These are phyloP conservation scores for Poecilobothrus nobilitatus DNA, from an alignment of 2,888 invertebrate species.

Conservation along the genomic window DNA sequence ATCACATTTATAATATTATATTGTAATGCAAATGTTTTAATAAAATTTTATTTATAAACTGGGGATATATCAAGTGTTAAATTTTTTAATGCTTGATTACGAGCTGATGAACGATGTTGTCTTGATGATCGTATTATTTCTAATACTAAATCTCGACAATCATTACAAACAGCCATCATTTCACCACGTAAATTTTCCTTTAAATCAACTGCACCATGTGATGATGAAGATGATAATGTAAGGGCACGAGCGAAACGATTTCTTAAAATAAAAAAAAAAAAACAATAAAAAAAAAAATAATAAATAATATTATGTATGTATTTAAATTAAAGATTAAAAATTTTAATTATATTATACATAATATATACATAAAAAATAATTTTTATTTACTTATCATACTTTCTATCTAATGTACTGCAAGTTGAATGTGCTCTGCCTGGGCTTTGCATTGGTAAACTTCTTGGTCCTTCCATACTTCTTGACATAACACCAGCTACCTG, in stretches of 20 bases:
- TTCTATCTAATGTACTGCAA: constrained; percentile 49
- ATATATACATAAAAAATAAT: not conserved
- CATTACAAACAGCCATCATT: constrained; percentile 85
- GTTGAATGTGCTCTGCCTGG: constrained; percentile 43
- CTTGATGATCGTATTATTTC: constrained; percentile 87
- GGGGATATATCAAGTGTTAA: constrained; percentile 77
- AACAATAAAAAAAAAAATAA: not conserved
- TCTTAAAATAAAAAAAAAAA: constrained; percentile 39
- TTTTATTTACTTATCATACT: constrained; percentile 36
- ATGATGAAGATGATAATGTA: constrained; percentile 48
- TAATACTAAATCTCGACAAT: constrained; percentile 88
- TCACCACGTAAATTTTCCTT: constrained; percentile 63
- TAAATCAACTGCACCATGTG: constrained; percentile 43
- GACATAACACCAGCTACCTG: constrained; percentile 45
- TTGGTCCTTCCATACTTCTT: constrained; percentile 53
- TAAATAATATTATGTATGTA: not conserved
- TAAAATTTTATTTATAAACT: constrained; percentile 51
- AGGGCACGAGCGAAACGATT: constrained; percentile 55
- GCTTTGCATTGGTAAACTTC: constrained; percentile 47
- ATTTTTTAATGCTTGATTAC: constrained; percentile 72
- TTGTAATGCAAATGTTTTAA: no score
- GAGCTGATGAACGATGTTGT: constrained; percentile 70
- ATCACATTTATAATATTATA: no score
- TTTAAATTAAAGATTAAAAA: not conserved
- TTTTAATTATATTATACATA: not conserved